Evolutionary conservation across 2,113 vertebrate genomes (phyloP).

Genomic region (Mus pahari): DNA sequence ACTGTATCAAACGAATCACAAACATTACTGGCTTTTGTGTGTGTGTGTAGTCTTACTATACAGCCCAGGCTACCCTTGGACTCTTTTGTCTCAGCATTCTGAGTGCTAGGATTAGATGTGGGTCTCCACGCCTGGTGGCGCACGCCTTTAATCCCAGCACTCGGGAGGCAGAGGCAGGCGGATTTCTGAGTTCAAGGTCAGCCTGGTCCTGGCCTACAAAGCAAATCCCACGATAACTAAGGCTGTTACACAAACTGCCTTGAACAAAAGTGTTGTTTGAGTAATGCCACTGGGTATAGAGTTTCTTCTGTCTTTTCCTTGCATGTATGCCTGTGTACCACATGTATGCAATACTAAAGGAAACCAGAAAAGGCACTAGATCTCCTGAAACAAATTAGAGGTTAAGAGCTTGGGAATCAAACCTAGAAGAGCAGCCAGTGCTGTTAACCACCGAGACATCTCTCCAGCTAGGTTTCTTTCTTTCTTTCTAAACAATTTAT

Average conservation of each 20-base stretch:
- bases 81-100: not conserved
- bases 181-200: not conserved
- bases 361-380: not conserved
- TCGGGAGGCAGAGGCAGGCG: not conserved
- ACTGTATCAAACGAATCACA: not conserved
- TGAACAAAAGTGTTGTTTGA: not conserved
- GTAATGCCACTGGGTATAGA: not conserved
- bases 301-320: not conserved
- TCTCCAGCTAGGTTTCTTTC: not conserved
- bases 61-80: not conserved
- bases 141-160: not conserved
- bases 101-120: no score
- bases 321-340: not conserved
- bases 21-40: not conserved
- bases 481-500: no score
- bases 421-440: not conserved
- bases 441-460: not conserved
- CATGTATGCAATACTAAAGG: not conserved
- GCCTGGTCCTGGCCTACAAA: not conserved
- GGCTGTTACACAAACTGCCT: not conserved
- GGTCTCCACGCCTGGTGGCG: not conserved
- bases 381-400: not conserved
- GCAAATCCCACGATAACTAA: not conserved
- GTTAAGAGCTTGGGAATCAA: not conserved
- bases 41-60: no score